These are phyloP conservation scores for Excalfactoria chinensis DNA, from an alignment of 2,113 vertebrate genomes.

Conservation along the genomic window DNA sequence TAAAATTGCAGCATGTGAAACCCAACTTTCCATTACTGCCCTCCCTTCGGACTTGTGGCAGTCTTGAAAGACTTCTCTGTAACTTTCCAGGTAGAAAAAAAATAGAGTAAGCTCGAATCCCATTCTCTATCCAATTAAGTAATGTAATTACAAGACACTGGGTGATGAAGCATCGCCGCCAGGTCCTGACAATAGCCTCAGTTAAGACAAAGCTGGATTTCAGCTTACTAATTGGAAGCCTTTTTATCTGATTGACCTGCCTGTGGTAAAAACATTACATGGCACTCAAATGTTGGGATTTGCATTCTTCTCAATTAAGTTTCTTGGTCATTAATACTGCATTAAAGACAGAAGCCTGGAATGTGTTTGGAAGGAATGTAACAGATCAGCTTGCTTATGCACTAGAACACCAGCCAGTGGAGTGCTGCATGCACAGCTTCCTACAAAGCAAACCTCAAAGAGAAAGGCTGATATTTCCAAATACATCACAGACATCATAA, in stretches of 20 bases:
- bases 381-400: not conserved
- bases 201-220: not conserved
- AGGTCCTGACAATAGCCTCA: not conserved
- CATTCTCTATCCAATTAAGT: not conserved
- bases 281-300: not conserved
- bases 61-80: not conserved
- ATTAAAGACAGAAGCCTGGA: not conserved
- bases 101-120: not conserved
- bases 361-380: not conserved
- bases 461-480: not conserved
- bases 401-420: not conserved
- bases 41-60: not conserved
- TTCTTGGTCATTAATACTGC: not conserved
- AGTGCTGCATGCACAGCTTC: not conserved
- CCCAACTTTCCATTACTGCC: not conserved
- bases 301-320: not conserved
- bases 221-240: not conserved
- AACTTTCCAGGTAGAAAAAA: not conserved
- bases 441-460: not conserved
- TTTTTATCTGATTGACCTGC: constrained; percentile 4
- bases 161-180: not conserved
- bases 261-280: not conserved
- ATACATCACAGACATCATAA: not conserved
- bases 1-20: not conserved
- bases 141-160: not conserved